Evolutionary conservation across 2,888 invertebrate genomes (phyloP).

Genomic region (Amblyjoppa proteus): DNA sequence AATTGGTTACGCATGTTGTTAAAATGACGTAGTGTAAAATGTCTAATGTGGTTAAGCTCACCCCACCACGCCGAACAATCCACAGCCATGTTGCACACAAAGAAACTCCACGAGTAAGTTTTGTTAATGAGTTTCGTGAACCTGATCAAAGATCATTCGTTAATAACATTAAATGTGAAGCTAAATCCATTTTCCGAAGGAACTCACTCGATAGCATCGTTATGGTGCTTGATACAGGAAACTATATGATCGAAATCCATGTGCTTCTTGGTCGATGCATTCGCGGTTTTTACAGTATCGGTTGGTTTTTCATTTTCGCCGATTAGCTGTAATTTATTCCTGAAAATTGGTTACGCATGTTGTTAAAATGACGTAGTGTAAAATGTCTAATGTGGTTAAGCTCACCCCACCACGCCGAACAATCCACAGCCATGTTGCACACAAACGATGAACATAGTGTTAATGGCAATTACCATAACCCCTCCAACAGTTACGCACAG

Average conservation of each 20-base stretch:
- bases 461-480: too few relatives aligned
- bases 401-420: too few relatives aligned
- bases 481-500: too few relatives aligned
- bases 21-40: too few relatives aligned
- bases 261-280: neutral
- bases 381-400: too few relatives aligned
- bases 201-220: conserved; percentile 41
- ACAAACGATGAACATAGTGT: too few relatives aligned
- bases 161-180: neutral
- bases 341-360: neutral
- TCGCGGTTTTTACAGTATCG: neutral
- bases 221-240: conserved; percentile 37
- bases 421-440: too few relatives aligned
- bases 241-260: conserved; percentile 9
- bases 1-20: neutral
- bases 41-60: too few relatives aligned
- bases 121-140: neutral
- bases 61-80: too few relatives aligned
- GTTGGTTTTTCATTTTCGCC: neutral
- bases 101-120: neutral
- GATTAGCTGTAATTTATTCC: conserved; percentile 12
- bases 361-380: too few relatives aligned
- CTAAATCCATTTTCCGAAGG: neutral
- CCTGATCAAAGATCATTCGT: neutral
- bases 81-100: too few relatives aligned